Conservation (phyloP, 2,888 invertebrate genomes). For the Polia nebulosa region DNA sequence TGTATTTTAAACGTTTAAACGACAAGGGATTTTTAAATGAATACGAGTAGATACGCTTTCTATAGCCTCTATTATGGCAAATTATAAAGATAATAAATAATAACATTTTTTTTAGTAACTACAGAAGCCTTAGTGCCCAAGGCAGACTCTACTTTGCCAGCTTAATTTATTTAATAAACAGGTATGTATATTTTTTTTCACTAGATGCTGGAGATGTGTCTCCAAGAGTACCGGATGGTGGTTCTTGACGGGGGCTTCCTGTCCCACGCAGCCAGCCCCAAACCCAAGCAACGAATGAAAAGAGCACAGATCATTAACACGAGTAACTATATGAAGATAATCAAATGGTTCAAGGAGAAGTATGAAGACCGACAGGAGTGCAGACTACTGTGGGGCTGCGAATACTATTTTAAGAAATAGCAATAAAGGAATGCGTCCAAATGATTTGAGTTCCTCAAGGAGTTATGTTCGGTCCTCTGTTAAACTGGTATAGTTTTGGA, state of each 20-base stretch:
- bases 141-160: no score
- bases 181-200: no score
- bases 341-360: slow-evolving; percentile 83
- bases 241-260: slow-evolving; percentile 94
- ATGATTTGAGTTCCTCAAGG: slow-evolving; percentile 20
- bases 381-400: slow-evolving; percentile 78
- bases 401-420: neutral
- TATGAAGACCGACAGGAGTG: slow-evolving; percentile 87
- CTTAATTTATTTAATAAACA: no score
- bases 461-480: neutral
- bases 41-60: no score
- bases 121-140: no score
- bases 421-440: neutral
- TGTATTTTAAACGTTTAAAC: no score
- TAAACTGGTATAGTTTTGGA: neutral
- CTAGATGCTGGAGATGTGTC: slow-evolving; percentile 95
- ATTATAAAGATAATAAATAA: no score
- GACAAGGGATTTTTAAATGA: no score
- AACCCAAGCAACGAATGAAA: slow-evolving; percentile 65
- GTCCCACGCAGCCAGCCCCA: slow-evolving; percentile 91
- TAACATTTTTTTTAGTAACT: no score
- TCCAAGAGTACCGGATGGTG: slow-evolving; percentile 93
- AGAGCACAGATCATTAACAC: slow-evolving; percentile 83
- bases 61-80: no score
- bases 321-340: slow-evolving; percentile 87